A percentile compares a stretch with the other conserved stretches of the same genome.
Conservation (phyloP, 2,113 vertebrate genomes). For the Nymphicus hollandicus region DNA sequence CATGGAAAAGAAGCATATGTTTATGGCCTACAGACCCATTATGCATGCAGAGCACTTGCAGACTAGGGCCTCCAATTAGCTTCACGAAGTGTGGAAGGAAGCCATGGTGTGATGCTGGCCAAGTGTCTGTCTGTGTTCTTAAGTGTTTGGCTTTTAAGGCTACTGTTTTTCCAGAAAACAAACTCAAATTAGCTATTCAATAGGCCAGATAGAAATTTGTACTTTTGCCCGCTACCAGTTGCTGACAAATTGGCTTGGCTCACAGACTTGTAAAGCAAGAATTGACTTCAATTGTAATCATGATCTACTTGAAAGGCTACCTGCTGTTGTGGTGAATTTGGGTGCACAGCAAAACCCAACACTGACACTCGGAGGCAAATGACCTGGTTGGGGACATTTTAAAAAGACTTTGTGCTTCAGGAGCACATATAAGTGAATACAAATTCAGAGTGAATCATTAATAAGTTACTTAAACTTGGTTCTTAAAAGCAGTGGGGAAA, state of each 20-base stretch:
- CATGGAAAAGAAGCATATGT: slow-evolving; percentile 71
- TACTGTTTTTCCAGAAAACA: slow-evolving; percentile 81
- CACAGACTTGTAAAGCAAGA: slow-evolving; percentile 76
- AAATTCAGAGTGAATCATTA: not conserved
- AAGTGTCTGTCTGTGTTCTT: slow-evolving; percentile 81
- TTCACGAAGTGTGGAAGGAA: slow-evolving; percentile 77
- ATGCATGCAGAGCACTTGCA: slow-evolving; percentile 78
- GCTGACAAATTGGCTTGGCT: slow-evolving; percentile 84
- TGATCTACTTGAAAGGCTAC: slow-evolving; percentile 72
- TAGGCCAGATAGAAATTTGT: slow-evolving; percentile 79
- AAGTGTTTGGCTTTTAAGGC: slow-evolving; percentile 81
- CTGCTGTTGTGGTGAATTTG: slow-evolving; percentile 72
- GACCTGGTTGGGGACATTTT: not conserved
- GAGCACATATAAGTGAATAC: not conserved
- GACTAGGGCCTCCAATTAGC: slow-evolving; percentile 74
- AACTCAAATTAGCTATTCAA: slow-evolving; percentile 82
- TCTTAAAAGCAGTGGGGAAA: not conserved
- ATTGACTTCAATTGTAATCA: slow-evolving; percentile 78
- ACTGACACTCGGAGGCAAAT: slow-evolving; percentile 19
- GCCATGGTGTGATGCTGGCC: slow-evolving; percentile 76
- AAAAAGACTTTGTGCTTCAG: not conserved
- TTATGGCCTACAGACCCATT: slow-evolving; percentile 72
- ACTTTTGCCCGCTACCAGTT: slow-evolving; percentile 79
- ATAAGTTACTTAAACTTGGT: not conserved
- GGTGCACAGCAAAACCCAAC: slow-evolving; percentile 44